These are phyloP conservation scores for Champsocephalus esox DNA, from an alignment of 2,797 vertebrate genomes.

Conservation along the genomic window DNA sequence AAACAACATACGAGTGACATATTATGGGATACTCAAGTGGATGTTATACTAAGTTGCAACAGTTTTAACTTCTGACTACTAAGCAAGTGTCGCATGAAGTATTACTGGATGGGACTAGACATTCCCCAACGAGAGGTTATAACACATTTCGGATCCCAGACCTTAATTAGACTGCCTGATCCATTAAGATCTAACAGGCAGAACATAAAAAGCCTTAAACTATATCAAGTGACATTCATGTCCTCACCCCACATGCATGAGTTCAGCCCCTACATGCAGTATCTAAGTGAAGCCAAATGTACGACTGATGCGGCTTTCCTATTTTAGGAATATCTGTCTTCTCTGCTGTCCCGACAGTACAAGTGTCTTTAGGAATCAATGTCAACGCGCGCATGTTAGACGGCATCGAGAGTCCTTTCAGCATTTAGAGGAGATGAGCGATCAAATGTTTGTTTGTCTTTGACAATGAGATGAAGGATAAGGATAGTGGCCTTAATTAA, in stretches of 20 bases:
- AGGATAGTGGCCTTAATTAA: not conserved
- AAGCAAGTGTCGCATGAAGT: too few species aligned
- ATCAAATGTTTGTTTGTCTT: conserved; percentile 4
- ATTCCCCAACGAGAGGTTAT: not conserved
- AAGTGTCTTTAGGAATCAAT: conserved; percentile 23
- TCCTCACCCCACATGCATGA: not conserved
- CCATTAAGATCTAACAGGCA: conserved; percentile 10
- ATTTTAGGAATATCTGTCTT: conserved; percentile 38
- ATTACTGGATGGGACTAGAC: too few species aligned
- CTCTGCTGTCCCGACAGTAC: conserved; percentile 44
- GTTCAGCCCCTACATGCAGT: not conserved
- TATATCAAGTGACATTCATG: conserved; percentile 6
- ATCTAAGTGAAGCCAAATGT: conserved; percentile 27
- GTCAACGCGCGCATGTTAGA: conserved; percentile 19
- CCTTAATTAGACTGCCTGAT: not conserved
- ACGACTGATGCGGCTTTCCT: conserved; percentile 18
- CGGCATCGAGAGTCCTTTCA: conserved; percentile 17
- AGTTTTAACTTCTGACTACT: not conserved
- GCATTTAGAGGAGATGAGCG: not conserved
- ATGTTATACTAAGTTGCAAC: not conserved
- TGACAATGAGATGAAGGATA: conserved; percentile 5
- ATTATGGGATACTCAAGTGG: not conserved
- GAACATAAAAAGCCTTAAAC: conserved; percentile 29
- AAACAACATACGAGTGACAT: not conserved
- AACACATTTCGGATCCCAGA: not conserved